phyloP scores from a whole-genome alignment of 1,140 invertebrate genomes.

The Diachasmimorpha longicaudata region DNA sequence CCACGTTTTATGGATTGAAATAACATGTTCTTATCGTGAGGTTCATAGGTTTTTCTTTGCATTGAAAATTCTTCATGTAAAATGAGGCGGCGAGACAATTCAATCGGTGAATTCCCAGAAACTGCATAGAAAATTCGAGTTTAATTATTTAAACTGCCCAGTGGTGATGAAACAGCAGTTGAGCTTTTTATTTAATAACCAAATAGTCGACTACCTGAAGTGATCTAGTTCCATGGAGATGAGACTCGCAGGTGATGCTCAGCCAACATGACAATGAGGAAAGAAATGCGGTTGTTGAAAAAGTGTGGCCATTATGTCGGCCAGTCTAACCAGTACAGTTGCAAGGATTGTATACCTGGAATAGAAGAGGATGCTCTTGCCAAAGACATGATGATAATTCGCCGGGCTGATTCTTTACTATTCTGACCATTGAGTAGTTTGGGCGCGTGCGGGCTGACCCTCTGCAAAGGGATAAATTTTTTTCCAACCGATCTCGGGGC shows the following conservation, averaged over 20 bases:
- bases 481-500: slow-evolving; percentile 32
- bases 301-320: slow-evolving; percentile 4
- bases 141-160: too few species aligned
- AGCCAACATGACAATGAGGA: neutral
- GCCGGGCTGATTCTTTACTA: neutral
- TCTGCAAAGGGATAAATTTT: neutral
- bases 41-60: too few species aligned
- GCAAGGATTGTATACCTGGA: neutral
- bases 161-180: too few species aligned
- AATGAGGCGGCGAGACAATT: too few species aligned
- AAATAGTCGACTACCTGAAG: neutral
- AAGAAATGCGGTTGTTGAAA: neutral
- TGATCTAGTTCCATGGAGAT: slow-evolving; percentile 24
- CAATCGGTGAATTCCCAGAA: too few species aligned
- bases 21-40: too few species aligned
- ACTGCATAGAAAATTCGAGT: too few species aligned
- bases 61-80: too few species aligned
- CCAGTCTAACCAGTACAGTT: neutral
- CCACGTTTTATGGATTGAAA: too few species aligned
- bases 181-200: too few species aligned
- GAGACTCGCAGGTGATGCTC: slow-evolving; percentile 18
- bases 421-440: neutral
- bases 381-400: slow-evolving; percentile 18
- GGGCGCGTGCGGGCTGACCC: slow-evolving; percentile 4
- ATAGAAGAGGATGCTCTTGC: neutral